phyloP scores from a whole-genome alignment of 1,140 invertebrate species.

The Drosophila ercepeae region DNA sequence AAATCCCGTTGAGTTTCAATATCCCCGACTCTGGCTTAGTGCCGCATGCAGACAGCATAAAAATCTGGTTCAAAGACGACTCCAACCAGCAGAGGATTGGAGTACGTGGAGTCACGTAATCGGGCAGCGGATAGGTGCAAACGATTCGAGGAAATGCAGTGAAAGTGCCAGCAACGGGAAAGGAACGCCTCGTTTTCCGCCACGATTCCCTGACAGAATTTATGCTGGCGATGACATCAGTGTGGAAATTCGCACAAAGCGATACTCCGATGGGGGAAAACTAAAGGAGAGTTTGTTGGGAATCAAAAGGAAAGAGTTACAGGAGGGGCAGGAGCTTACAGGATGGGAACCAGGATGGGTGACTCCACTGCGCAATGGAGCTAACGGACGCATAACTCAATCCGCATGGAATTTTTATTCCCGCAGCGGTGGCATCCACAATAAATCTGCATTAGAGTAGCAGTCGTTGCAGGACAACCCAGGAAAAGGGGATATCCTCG shows the following conservation, averaged over 20 bases:
- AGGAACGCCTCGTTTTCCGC: constrained; percentile 15
- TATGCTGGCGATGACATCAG: constrained; percentile 68
- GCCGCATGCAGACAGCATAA: neutral
- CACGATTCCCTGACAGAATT: constrained; percentile 19
- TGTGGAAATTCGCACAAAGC: constrained; percentile 43
- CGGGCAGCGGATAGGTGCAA: constrained; percentile 42
- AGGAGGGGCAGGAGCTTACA: too few species aligned
- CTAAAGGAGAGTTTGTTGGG: neutral
- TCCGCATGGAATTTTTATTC: constrained; percentile 81
- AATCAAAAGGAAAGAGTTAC: too few species aligned
- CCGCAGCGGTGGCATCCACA: constrained; percentile 78
- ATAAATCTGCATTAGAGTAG: constrained; percentile 78
- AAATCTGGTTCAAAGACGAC: constrained; percentile 32
- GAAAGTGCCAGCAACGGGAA: constrained; percentile 64
- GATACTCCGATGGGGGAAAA: constrained; percentile 21
- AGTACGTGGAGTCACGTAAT: constrained; percentile 61
- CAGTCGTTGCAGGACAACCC: constrained; percentile 17
- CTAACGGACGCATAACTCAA: constrained; percentile 82
- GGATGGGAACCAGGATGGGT: neutral
- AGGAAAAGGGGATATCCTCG: constrained; percentile 1
- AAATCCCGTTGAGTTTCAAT: neutral
- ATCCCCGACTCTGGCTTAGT: neutral
- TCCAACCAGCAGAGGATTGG: constrained; percentile 4
- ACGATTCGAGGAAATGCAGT: constrained; percentile 63
- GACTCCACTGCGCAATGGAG: constrained; percentile 62